Percentiles rank a stretch among this genome's conserved stretches.
phyloP scores from a whole-genome alignment of 2,888 invertebrate genomes.

The Elgonia sp. region DNA sequence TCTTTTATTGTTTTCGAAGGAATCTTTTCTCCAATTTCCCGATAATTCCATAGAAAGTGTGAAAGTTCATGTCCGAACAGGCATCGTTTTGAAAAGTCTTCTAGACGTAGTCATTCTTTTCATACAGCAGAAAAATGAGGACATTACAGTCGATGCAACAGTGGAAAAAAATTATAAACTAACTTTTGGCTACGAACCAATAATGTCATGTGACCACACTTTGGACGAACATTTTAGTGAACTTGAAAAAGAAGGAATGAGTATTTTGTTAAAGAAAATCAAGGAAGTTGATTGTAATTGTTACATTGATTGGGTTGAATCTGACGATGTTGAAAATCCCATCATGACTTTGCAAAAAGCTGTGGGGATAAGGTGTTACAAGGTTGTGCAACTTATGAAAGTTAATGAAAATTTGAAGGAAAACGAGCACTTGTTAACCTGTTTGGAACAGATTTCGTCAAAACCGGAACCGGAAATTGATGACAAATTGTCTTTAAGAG shows the following conservation, averaged over 20 bases:
- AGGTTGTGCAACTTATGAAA: constrained; percentile 79
- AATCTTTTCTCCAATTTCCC: constrained; percentile 75
- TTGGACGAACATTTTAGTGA: constrained; percentile 69
- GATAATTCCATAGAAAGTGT: constrained; percentile 69
- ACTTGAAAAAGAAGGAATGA: constrained; percentile 79
- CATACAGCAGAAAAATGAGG: constrained; percentile 63
- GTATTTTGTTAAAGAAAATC: constrained; percentile 80
- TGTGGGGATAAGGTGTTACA: constrained; percentile 82
- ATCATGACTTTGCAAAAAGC: constrained; percentile 82
- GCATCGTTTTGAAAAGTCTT: constrained; percentile 80
- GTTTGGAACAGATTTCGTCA: constrained; percentile 81
- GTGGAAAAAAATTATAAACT: constrained; percentile 80
- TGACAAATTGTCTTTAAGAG: neutral
- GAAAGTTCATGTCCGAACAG: constrained; percentile 76
- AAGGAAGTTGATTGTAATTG: constrained; percentile 82
- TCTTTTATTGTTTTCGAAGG: constrained; percentile 76
- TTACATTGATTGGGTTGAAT: constrained; percentile 83
- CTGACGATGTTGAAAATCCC: constrained; percentile 80
- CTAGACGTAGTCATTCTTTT: constrained; percentile 78
- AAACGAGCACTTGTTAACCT: constrained; percentile 79
- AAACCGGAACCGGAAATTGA: constrained; percentile 77
- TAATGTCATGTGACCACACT: constrained; percentile 71
- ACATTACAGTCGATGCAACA: constrained; percentile 18
- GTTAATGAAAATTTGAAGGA: constrained; percentile 75
- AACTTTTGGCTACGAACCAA: constrained; percentile 80